Conservation (phyloP, 2,888 invertebrate species). For the Lamproptera curius region DNA sequence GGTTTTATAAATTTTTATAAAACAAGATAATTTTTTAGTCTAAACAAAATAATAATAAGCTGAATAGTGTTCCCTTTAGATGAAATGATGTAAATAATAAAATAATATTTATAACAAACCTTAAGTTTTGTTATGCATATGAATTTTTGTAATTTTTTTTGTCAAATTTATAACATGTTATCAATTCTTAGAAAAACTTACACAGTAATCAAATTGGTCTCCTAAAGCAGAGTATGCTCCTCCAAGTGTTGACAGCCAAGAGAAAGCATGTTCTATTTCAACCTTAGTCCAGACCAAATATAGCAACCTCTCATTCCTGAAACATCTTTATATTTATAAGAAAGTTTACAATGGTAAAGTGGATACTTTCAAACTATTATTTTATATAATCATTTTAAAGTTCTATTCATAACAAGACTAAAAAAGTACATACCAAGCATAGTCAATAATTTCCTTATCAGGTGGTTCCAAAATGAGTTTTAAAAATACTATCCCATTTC, state of each 20-base stretch:
- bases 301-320: constrained; percentile 65
- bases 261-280: constrained; percentile 91
- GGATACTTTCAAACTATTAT: too few relatives aligned
- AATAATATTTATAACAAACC: too few relatives aligned
- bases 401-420: background rate
- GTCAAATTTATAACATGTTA: too few relatives aligned
- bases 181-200: too few relatives aligned
- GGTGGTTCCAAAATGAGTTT: constrained; percentile 77
- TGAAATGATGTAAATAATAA: too few relatives aligned
- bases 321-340: constrained; percentile 23
- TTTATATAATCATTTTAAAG: background rate
- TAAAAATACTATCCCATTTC: constrained; percentile 44
- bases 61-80: too few relatives aligned
- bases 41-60: too few relatives aligned
- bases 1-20: too few relatives aligned
- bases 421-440: constrained; percentile 79
- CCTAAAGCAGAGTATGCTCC: constrained; percentile 98
- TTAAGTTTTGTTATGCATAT: too few relatives aligned
- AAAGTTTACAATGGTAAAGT: too few relatives aligned
- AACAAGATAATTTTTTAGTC: too few relatives aligned
- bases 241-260: constrained; percentile 97
- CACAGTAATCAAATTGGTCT: constrained; percentile 88
- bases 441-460: constrained; percentile 81
- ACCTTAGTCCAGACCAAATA: constrained; percentile 77
- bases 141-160: too few relatives aligned